Evolutionary conservation across 2,888 invertebrate species (phyloP).

Genomic region (Athalia circularis): DNA sequence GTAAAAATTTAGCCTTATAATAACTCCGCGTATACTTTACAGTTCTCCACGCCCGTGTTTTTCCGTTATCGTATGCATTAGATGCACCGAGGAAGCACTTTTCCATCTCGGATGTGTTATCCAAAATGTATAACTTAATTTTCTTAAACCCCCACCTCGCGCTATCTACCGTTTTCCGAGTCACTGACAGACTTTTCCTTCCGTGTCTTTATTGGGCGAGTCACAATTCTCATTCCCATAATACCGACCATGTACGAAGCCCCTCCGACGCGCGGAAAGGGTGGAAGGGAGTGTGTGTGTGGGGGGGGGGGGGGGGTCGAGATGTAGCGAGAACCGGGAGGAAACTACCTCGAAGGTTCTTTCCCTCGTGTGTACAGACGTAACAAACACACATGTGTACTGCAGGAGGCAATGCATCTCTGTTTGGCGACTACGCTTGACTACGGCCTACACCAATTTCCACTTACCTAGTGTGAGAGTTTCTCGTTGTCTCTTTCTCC

Average conservation of each 20-base stretch:
- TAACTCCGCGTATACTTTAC: not conserved
- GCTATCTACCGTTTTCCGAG: not conserved
- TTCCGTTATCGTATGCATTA: slow-evolving; percentile 35
- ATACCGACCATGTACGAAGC: not conserved
- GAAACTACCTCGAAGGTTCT: slow-evolving; percentile 49
- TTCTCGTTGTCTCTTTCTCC: not conserved
- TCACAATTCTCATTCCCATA: not conserved
- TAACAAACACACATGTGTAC: too few species aligned
- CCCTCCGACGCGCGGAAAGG: too few species aligned
- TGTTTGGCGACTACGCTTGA: slow-evolving; percentile 54
- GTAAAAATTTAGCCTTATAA: slow-evolving; percentile 23
- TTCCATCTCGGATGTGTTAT: slow-evolving; percentile 13
- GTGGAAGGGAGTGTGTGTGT: not conserved
- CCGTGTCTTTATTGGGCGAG: not conserved
- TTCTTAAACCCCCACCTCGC: not conserved
- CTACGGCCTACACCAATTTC: slow-evolving; percentile 65
- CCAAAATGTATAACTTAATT: slow-evolving; percentile 39
- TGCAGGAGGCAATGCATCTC: slow-evolving; percentile 48
- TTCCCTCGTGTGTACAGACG: slow-evolving; percentile 13
- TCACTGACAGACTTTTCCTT: slow-evolving; percentile 17
- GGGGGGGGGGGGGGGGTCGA: slow-evolving; percentile 23
- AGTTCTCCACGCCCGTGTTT: too few species aligned
- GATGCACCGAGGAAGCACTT: slow-evolving; percentile 14
- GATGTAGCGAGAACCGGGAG: slow-evolving; percentile 12
- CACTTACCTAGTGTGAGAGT: slow-evolving; percentile 59